Evolutionary conservation across 1,140 invertebrate species (phyloP), one percentile per base, ranked within the genome.

Genomic region (Pachypsylla venusta): DNA sequence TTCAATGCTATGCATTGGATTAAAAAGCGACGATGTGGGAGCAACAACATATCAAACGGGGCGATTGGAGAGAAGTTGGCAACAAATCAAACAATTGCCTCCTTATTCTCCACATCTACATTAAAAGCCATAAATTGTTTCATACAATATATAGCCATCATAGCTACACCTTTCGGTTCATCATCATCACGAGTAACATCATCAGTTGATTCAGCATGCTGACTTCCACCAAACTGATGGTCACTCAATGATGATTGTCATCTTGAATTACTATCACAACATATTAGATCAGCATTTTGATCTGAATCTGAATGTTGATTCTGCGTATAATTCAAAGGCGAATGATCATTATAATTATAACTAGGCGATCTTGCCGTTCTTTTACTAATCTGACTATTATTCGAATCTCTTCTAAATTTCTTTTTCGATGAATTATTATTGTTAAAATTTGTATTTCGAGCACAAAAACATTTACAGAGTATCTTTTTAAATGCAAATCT

Each of bases 401-500:
- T 48, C 4, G 42, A 48, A 19, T 48, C 42, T 48, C 42, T n/a
- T 22, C 42, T 4, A 22, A 48, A 48, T 22, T n/a, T 48, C 42
- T 22, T 4, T 19, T 48, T 48, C 7, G 42, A 48, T 22, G 42
- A 48, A 22, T n/a, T 48, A 22, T 48, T 48, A 22, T 48, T n/a
- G n/a, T n/a, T 48, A 3, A 48, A 19, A 22, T 48, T 48, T 4
- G 42, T 48, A 22, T 48, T 48, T 4, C n/a, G 42, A 5, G 42
- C 42, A 70, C 85, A 89, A 64, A 87, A 78, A 67, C 85, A 89
- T 62, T 82, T 79, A 72, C 89, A 93, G 65, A 94, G 83, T 64
- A 94, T 93, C 65, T 82, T 81, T 71, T 90, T 89, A 77, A 95
- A 94, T 14, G 91, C 92, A 67, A 84, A 85, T 62, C 89, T 80